Conservation (phyloP, 1,140 invertebrate species). For the Diachasma alloeum region DNA sequence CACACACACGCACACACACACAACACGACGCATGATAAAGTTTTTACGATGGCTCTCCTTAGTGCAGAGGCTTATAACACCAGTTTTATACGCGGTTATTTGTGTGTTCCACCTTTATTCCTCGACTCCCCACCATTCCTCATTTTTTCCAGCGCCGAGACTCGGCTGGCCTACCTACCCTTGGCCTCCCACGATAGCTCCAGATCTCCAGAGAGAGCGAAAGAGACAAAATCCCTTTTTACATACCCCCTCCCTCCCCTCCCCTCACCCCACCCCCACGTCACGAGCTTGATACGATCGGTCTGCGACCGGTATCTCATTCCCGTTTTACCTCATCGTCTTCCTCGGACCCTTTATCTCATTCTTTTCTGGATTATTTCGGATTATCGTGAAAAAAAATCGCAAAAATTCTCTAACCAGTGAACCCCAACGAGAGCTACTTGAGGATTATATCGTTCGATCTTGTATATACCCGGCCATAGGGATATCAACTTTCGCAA, state of each 20-base stretch:
- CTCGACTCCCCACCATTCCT: neutral
- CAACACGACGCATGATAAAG: neutral
- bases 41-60: neutral
- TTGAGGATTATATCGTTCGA: conserved; percentile 10
- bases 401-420: neutral
- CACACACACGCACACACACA: neutral
- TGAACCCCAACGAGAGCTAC: conserved; percentile 1
- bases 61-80: conserved; percentile 7
- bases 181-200: neutral
- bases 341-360: neutral
- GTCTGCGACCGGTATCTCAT: conserved; percentile 7
- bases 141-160: neutral
- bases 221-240: neutral
- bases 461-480: conserved; percentile 1
- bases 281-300: neutral
- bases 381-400: conserved; percentile 4
- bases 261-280: neutral
- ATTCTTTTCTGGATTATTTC: neutral
- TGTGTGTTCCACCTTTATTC: neutral
- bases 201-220: neutral
- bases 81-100: neutral
- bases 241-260: neutral
- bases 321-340: conserved; percentile 6
- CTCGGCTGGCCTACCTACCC: neutral
- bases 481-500: conserved; percentile 2